Evolutionary conservation across 2,113 vertebrate species (phyloP), one percentile per base, ranked within the genome.

Genomic region (Perca fluviatilis): DNA sequence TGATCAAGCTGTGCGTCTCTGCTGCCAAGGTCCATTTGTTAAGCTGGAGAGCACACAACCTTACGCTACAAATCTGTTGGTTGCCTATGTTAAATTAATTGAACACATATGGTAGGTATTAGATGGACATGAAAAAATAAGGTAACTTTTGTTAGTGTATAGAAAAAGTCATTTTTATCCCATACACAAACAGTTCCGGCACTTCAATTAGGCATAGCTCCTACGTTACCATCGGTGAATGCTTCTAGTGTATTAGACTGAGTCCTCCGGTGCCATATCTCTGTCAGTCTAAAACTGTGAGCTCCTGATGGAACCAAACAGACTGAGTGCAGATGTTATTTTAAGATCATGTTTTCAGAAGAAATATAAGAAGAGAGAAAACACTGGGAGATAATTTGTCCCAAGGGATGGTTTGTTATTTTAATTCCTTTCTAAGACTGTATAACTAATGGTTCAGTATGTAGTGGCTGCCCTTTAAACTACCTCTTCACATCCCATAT

Each of bases 21-120:
- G 69, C 84, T 88, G 86, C 89, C 85, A 92, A 85, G 74, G 67
- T 85, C 77, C 68, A 75, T 84, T 86, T 91, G 71, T 68, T 79
- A 87, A 90, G 70, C 73, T 87, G 67, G 57, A 91, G 70, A 65
- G 43, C 80, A 90, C 89, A 81, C 78, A 87, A 77, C 65, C 64
- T 43, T 65, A 86, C 83, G 69, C 70, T 68, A 75, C 68, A 89
- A 79, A 82, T 73, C 75, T 57, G 63, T 36, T 27, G 76, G 74
- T 47, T 82, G 53, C 74, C 60, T 64, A 23, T 74, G 25, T 73
- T 13, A 56, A 77, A 88, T 76, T n/a, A 82, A 89, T 65, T 77
- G 19, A 57, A 70, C 40, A 65, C 76, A 76, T 65, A 54, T 27
- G 53, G 50, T 46, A 51, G 27, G 76, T 53, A 65, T 75, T 71